These are phyloP conservation scores for Pseudoips prasinana DNA, from an alignment of 2,888 invertebrate genomes.

Conservation along the genomic window DNA sequence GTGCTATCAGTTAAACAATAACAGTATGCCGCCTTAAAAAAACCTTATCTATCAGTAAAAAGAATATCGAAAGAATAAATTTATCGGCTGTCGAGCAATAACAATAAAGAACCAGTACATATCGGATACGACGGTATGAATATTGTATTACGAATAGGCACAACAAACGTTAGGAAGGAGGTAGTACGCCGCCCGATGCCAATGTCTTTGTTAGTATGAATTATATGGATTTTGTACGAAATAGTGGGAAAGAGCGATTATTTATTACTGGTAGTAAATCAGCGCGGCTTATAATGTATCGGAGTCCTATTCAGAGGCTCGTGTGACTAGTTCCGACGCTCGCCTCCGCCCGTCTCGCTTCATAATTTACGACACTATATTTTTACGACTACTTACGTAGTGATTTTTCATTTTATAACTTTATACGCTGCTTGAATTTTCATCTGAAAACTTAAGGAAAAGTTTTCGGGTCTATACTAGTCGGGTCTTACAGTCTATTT, in stretches of 20 bases:
- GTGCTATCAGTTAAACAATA: no score
- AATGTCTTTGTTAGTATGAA: conserved; percentile 53
- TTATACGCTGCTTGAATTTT: conserved; percentile 7
- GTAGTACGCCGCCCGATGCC: conserved; percentile 23
- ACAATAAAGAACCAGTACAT: conserved; percentile 32
- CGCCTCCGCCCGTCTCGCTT: conserved; percentile 17
- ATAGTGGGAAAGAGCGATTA: conserved; percentile 54
- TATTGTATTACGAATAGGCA: conserved; percentile 29
- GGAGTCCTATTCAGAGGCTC: conserved; percentile 34
- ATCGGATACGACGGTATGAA: conserved; percentile 27
- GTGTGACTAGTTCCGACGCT: conserved; percentile 28
- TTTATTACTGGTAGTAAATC: conserved; percentile 64
- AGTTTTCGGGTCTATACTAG: no score
- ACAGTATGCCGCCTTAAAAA: no score
- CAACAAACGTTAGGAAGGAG: conserved; percentile 19
- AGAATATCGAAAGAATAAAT: conserved; percentile 38
- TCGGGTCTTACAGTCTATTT: no score
- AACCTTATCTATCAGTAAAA: conserved; percentile 28
- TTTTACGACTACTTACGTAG: conserved; percentile 36
- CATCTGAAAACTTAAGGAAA: conserved; percentile 6
- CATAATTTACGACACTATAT: conserved; percentile 43
- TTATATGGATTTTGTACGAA: conserved; percentile 53
- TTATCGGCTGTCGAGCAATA: conserved; percentile 32
- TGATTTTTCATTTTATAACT: conserved; percentile 30
- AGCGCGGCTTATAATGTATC: conserved; percentile 58